Percentiles rank a stretch among this genome's conserved stretches.
Evolutionary conservation across 2,113 vertebrate species (phyloP).

Genomic region (Apteryx mantelli): DNA sequence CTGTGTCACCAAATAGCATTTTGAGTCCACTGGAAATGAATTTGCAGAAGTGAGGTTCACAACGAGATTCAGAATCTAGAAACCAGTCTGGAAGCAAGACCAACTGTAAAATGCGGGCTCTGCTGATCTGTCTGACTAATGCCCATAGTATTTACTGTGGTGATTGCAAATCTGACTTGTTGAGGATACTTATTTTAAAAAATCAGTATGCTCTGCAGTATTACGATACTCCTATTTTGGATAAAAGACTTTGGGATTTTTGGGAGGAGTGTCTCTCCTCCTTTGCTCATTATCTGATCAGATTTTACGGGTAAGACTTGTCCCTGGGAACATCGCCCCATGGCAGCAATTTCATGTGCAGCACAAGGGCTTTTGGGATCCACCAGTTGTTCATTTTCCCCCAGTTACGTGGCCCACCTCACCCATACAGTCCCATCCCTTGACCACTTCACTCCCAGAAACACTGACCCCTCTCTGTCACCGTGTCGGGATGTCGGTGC

Average conservation of each 20-base stretch:
- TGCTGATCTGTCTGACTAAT: accelerated
- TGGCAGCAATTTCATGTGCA: neutral
- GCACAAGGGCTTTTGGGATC: neutral
- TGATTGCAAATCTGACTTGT: neutral
- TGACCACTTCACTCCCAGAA: neutral
- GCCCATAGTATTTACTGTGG: accelerated
- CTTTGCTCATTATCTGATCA: neutral
- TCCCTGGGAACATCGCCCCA: neutral
- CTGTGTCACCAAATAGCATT: neutral
- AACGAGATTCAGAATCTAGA: neutral
- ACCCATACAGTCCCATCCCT: accelerated
- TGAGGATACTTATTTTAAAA: neutral
- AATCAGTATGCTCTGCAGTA: accelerated
- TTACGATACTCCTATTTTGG: neutral
- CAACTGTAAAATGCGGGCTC: neutral
- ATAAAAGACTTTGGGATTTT: neutral
- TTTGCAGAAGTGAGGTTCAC: neutral
- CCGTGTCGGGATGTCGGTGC: accelerated
- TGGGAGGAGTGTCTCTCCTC: neutral
- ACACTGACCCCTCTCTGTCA: neutral
- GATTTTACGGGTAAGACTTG: neutral
- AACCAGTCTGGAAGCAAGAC: neutral
- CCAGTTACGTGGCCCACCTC: neutral
- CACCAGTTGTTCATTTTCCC: accelerated
- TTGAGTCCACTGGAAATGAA: neutral